Evolutionary conservation across 2,888 invertebrate species (phyloP), one percentile per base, ranked within the genome.

Genomic region (Diplolepis rosae): DNA sequence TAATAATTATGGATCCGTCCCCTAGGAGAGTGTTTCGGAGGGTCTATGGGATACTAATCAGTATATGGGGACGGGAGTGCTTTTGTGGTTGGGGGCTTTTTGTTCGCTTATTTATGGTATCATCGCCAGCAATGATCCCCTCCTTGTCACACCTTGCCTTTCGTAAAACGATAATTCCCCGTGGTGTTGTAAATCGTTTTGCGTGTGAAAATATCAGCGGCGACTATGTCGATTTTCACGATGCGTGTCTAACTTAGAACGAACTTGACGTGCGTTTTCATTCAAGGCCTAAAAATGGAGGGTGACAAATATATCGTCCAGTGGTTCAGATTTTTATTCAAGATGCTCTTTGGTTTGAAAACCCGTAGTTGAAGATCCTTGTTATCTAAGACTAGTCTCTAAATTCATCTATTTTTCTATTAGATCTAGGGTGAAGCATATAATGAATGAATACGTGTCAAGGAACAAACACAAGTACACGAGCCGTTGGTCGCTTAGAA

Each of bases 141-240:
- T 35, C 61, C 39, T 61, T 61, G 22, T 39, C 61, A 61, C 61
- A 61, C 61, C 61, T 61, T 61, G 61, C 61, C 35, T 61, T 39
- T 39, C 39, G 24, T 61, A 22, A 39, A 61, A 39, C 61, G 39
- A 61, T 61, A 35, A 61, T 61, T 61, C 39, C 61, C 61, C 27
- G 61, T 61, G 61, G 61, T 32, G 61, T 61, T 61, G 56, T 56
- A 56, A 56, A 61, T 61, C 61, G 61, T 61, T 61, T 61, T 61
- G 61, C 61, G 61, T 61, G 61, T 61, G 61, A 61, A 61, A 61
- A 61, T 61, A 61, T 61, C 61, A 61, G 51, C n/a, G 51, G 28
- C 51, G 27, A 51, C 51, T 52, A n/a, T 52, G 27, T 52, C 51
- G 6, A 52, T 52, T 61, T 61, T 22, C 61, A 24, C 1, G 39